Percentiles rank a stretch among this genome's conserved stretches.
These are phyloP conservation scores for Lanius ludovicianus DNA, from an alignment of 2,113 vertebrate genomes.

Conservation along the genomic window DNA sequence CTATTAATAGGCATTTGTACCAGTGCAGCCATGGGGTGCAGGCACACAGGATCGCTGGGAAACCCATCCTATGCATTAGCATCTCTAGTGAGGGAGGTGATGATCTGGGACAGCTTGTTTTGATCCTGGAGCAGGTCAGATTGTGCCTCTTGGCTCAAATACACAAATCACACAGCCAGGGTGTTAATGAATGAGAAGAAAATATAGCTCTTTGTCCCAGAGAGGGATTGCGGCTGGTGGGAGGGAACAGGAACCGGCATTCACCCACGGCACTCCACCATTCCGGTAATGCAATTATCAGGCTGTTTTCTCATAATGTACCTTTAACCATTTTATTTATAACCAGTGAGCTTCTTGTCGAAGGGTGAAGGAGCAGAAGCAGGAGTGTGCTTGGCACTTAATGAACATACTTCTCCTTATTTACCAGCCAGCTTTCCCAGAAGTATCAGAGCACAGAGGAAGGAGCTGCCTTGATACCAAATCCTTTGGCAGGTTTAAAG, in stretches of 20 bases:
- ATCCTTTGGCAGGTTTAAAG: neutral
- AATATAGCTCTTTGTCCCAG: neutral
- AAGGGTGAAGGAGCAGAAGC: neutral
- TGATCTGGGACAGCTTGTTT: neutral
- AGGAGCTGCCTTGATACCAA: neutral
- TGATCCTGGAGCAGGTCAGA: neutral
- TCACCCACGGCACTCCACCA: neutral
- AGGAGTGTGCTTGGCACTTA: neutral
- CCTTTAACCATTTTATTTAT: neutral
- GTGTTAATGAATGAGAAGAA: neutral
- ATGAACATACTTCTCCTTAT: neutral
- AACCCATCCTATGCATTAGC: neutral
- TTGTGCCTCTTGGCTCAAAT: neutral
- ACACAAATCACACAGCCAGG: neutral
- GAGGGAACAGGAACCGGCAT: neutral
- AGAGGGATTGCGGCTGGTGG: accelerated
- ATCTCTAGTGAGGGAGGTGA: neutral
- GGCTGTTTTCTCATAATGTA: neutral
- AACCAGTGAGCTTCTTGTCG: neutral
- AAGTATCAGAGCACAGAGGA: neutral
- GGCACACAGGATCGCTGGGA: accelerated
- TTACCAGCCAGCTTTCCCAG: neutral
- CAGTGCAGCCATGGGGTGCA: neutral
- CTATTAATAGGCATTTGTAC: neutral
- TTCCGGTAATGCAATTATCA: neutral